These are phyloP conservation scores for Anableps anableps DNA, from an alignment of 2,797 vertebrate species.

Conservation along the genomic window DNA sequence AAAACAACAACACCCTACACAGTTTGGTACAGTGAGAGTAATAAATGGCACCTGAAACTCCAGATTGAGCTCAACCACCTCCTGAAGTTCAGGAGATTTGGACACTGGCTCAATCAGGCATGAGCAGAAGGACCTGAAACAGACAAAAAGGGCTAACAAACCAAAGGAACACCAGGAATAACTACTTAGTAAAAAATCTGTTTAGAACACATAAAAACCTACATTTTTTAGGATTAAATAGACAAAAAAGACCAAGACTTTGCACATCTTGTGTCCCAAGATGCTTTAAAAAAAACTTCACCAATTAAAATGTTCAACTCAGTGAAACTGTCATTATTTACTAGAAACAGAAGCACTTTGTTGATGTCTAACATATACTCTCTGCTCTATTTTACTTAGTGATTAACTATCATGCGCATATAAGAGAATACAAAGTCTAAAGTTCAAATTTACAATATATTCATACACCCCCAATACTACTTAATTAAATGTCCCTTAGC, in stretches of 20 bases:
- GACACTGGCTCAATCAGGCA: conserved; percentile 78
- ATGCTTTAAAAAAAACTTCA: background rate
- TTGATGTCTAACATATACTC: too few relatives aligned
- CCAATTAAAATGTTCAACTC: background rate
- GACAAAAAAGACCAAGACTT: background rate
- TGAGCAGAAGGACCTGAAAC: conserved; percentile 80
- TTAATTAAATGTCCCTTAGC: background rate
- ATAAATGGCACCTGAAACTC: conserved; percentile 80
- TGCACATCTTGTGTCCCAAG: background rate
- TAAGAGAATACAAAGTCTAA: too few relatives aligned
- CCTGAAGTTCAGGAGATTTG: conserved; percentile 75
- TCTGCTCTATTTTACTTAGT: too few relatives aligned
- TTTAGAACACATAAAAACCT: background rate
- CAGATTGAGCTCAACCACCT: conserved; percentile 79
- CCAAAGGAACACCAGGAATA: background rate
- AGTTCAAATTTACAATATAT: too few relatives aligned
- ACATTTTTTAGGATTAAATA: background rate
- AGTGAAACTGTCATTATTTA: background rate
- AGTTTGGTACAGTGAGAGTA: background rate
- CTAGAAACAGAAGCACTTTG: background rate
- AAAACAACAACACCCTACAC: background rate
- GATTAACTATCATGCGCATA: too few relatives aligned
- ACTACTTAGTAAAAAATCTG: background rate
- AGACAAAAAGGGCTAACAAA: background rate
- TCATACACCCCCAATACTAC: background rate